Percentiles rank a stretch among this genome's conserved stretches.
phyloP scores from a whole-genome alignment of 2,113 vertebrate genomes.

The Neodontobutis hainanensis region DNA sequence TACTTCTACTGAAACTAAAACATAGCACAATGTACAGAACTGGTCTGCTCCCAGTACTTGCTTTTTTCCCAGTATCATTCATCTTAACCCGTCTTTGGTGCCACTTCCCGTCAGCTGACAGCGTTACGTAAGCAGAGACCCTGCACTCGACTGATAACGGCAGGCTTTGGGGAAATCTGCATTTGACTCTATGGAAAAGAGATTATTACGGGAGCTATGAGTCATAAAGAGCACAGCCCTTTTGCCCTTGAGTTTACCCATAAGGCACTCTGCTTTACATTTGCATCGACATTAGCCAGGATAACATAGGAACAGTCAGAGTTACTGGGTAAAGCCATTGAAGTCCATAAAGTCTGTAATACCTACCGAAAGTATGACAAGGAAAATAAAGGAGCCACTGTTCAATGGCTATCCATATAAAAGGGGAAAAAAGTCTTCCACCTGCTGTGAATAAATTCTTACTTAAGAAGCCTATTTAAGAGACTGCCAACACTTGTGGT shows the following conservation, averaged over 20 bases:
- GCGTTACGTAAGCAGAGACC: constrained; percentile 64
- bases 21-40: not conserved
- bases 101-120: constrained; percentile 42
- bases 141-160: constrained; percentile 73
- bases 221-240: constrained; percentile 52
- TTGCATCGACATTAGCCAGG: constrained; percentile 7
- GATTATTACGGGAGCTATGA: constrained; percentile 60
- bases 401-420: too few relatives aligned
- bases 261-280: constrained; percentile 15
- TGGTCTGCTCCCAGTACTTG: constrained; percentile 44
- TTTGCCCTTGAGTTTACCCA: constrained; percentile 51
- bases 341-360: too few relatives aligned
- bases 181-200: constrained; percentile 57
- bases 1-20: too few relatives aligned
- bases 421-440: too few relatives aligned
- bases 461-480: too few relatives aligned
- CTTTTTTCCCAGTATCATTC: constrained; percentile 44
- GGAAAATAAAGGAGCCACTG: too few relatives aligned
- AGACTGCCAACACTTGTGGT: too few relatives aligned
- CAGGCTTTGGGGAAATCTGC: constrained; percentile 64
- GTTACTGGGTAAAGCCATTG: too few relatives aligned
- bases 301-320: not conserved
- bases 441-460: too few relatives aligned
- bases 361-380: too few relatives aligned
- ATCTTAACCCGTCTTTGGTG: constrained; percentile 38